Base-by-base conservation (phyloP, 2,113 vertebrate species). In the Oreochromis aureus region DNA sequence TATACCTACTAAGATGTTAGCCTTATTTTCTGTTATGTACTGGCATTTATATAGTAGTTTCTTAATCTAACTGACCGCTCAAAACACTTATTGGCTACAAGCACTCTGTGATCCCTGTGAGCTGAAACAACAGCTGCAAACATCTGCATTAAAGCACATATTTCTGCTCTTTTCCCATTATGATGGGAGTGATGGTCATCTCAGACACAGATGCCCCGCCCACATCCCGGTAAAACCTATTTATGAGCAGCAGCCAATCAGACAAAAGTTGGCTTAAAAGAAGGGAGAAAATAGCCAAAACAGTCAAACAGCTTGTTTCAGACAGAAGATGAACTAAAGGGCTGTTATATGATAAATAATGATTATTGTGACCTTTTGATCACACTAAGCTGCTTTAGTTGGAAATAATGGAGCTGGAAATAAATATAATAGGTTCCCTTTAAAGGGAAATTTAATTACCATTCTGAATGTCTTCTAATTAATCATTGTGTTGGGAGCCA, bases 201-300 rank as follows among this genome's bases (percentile, higher is more conserved):
- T 73, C 69, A 27, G 0, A 46, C 69, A 6, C 39, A 27, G 13
- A 73, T 0, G 39, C 0, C n/a, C 66, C 66, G 0, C 66, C 39
- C 8, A 44, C 39, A 9, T 44, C 39, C 22, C 10, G 13, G 15
- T 48, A 15, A 48, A 18, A 18, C 15, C 15, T 51, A 18, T 51
- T 73, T 0, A 24, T 18, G 39, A 16, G 39, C 66, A 27, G 36
- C 39, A 71, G n/a, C 66, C n/a, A 73, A 46, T 73, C 69, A 46
- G 69, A 73, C 39, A 27, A 27, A 0, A 18, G 5, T 10, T 73
- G 39, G n/a, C 66, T 46, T 46, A 27, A 24, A 71, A 46, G 22
- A 27, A 6, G 12, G 39, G 16, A 10, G 39, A 46, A 46, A 46
- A 4, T 44, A 46, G 5, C 41, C 39, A 73, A 16, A 44, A 41